Evolutionary conservation across 2,113 vertebrate species (phyloP).

Genomic region (Syngnathus typhle): DNA sequence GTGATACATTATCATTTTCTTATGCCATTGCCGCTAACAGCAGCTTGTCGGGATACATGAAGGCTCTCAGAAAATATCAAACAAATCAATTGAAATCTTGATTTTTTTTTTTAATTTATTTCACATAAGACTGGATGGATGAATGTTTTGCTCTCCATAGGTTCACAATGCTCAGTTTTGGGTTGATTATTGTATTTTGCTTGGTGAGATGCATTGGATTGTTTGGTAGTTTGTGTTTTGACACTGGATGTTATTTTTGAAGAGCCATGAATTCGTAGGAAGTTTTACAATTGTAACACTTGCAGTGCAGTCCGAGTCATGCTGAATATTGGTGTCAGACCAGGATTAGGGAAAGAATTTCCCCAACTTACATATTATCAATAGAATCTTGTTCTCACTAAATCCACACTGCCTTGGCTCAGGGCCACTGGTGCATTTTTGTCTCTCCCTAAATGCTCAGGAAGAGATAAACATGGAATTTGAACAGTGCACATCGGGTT

Average conservation of each 20-base stretch:
- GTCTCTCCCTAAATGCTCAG: slow-evolving; percentile 32
- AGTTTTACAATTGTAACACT: slow-evolving; percentile 1
- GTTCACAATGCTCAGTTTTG: not conserved
- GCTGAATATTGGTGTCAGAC: slow-evolving; percentile 35
- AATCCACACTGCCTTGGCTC: slow-evolving; percentile 57
- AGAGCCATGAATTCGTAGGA: not conserved
- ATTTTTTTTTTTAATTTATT: not conserved
- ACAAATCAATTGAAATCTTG: not conserved
- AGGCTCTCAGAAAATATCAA: not conserved
- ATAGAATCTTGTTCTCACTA: slow-evolving; percentile 54
- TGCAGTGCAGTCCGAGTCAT: not conserved
- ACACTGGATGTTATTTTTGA: not conserved
- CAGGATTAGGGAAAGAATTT: slow-evolving; percentile 62
- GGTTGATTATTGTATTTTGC: not conserved
- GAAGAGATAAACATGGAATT: slow-evolving; percentile 16
- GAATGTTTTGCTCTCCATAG: not conserved
- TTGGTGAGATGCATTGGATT: no score
- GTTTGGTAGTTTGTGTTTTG: not conserved
- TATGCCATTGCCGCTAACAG: no score
- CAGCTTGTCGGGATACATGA: no score
- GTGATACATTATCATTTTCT: no score
- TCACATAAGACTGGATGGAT: not conserved
- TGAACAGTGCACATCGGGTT: not conserved
- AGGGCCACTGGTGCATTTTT: slow-evolving; percentile 39
- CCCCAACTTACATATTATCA: slow-evolving; percentile 36